Evolutionary conservation across 2,113 vertebrate genomes (phyloP), one percentile per base, ranked within the genome.

Genomic region (Melanostigma gelatinosum): DNA sequence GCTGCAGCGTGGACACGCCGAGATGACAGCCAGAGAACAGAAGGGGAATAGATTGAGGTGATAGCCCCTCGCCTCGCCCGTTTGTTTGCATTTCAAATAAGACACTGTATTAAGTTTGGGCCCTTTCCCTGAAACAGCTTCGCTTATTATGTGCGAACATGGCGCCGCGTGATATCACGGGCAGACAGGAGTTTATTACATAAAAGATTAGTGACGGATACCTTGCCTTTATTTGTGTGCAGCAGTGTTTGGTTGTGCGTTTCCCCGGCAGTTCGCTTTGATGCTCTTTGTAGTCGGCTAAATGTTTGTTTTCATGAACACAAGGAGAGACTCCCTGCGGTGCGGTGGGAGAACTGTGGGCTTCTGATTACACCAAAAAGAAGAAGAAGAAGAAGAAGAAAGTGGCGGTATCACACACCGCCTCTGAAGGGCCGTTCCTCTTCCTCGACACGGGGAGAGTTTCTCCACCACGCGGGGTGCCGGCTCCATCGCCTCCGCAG

Each of bases 81-180:
- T 93, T 92, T 91, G 87, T 93, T 91, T 93, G 90, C 90, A 91
- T 92, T 93, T 88, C 86, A 88, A 92, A 89, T 87, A 79, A 87
- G 83, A 87, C 87, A 77, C 77, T 84, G 87, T 84, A 87, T 88
- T 90, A 87, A 90, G 88, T 88, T 88, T 71, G 83, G 84, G 84
- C 77, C 11, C 0, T 40, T 38, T 38, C 8, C 8, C 38, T 10
- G 38, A 79, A 86, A 82, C 86, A 82, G 88, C 86, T 81, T 81
- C 87, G 85, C 84, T 82, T 87, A 83, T 91, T 90, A 80, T 83
- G 83, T 87, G 83, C 8, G 81, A 85, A 91, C 89, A 83, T 90
- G 88, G 84, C 63, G 77, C 79, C 29, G 72, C 81, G 9, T 75
- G 85, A 75, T 87, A 89, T 88, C 88, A 75, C 89, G 80, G 84